phyloP scores from a whole-genome alignment of 2,888 invertebrate genomes.

The Aporophyla lueneburgensis region DNA sequence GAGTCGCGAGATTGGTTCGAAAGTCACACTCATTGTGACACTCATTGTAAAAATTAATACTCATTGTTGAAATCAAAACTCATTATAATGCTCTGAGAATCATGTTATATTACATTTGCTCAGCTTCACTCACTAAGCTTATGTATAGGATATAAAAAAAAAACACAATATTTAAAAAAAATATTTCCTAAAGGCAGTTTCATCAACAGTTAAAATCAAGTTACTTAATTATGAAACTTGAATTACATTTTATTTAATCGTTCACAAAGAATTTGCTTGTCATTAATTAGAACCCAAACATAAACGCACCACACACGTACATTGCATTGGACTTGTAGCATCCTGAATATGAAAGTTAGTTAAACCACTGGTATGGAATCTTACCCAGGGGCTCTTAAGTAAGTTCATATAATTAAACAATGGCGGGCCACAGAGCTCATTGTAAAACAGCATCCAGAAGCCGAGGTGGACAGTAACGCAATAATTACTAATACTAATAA shows the following conservation, averaged over 20 bases:
- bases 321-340: background rate
- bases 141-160: background rate
- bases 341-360: background rate
- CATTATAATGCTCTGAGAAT: background rate
- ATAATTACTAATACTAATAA: too few species aligned
- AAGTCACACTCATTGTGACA: too few species aligned
- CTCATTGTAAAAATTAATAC: background rate
- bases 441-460: too few species aligned
- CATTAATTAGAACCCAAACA: background rate
- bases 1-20: too few species aligned
- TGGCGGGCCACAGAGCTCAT: too few species aligned
- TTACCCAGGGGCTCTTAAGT: too few species aligned
- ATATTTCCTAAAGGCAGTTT: background rate
- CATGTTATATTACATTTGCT: background rate
- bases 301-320: background rate
- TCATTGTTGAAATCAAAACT: background rate
- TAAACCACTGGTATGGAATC: background rate
- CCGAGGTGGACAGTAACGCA: too few species aligned
- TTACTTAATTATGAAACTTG: too few species aligned
- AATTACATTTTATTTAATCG: background rate
- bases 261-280: background rate
- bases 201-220: too few species aligned
- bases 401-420: too few species aligned
- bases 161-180: background rate
- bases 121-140: background rate